Evolutionary conservation across 2,888 invertebrate genomes (phyloP).

Genomic region (Eupithecia abbreviata): DNA sequence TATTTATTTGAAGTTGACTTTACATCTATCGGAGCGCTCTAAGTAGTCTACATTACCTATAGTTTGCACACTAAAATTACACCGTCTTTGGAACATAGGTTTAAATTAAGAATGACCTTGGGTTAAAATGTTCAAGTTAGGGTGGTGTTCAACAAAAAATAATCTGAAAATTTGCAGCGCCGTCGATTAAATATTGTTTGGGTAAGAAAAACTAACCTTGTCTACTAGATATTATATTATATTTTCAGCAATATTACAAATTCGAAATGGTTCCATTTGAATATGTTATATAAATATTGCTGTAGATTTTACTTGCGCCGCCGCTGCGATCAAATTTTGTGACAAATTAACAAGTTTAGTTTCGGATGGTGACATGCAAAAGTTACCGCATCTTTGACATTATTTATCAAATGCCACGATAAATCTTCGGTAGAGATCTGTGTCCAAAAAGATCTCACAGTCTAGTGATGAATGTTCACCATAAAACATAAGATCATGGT

Average conservation of each 20-base stretch:
- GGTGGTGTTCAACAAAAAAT: no score
- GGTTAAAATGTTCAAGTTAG: no score
- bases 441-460: conserved; percentile 16
- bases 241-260: no score
- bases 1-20: background rate
- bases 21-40: background rate
- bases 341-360: background rate
- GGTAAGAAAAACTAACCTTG: no score
- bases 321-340: background rate
- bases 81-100: no score
- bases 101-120: no score
- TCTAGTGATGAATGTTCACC: conserved; percentile 16
- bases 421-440: conserved; percentile 5
- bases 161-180: no score
- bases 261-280: no score
- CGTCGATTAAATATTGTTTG: no score
- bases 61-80: background rate
- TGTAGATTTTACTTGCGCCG: no score
- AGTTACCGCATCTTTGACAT: conserved; percentile 29
- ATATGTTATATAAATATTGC: no score
- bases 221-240: no score
- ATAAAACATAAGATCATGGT: conserved; percentile 5
- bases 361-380: conserved; percentile 15
- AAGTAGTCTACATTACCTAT: background rate
- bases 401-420: conserved; percentile 23